Evolutionary conservation across 2,888 invertebrate genomes (phyloP).

Genomic region (Leucophenga montana): DNA sequence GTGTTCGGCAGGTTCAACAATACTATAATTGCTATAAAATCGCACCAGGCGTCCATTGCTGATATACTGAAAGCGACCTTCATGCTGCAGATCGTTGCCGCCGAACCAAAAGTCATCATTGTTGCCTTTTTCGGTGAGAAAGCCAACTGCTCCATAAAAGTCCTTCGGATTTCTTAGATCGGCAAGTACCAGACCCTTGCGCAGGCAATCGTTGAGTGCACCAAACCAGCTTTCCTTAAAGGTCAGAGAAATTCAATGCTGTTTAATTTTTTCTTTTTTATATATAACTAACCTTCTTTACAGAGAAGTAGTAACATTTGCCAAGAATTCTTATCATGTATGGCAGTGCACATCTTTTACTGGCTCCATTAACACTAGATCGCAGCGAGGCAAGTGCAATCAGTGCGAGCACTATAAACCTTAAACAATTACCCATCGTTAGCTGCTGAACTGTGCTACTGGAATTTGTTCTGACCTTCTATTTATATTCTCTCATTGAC

Average conservation of each 20-base stretch:
- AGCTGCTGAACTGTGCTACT: no score
- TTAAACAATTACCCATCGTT: no score
- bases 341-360: conserved; percentile 27
- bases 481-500: no score
- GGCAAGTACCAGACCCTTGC: conserved; percentile 54
- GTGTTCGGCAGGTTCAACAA: conserved; percentile 43
- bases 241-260: no score
- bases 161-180: conserved; percentile 48
- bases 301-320: conserved; percentile 57
- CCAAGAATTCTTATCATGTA: conserved; percentile 55
- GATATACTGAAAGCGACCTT: conserved; percentile 53
- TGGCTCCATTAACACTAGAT: no score
- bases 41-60: conserved; percentile 54
- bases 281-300: conserved; percentile 48
- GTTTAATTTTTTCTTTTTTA: no score
- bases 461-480: no score
- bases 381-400: no score
- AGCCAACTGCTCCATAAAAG: conserved; percentile 46
- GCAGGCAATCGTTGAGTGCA: conserved; percentile 55
- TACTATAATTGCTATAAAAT: conserved; percentile 51
- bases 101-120: conserved; percentile 61
- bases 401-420: no score
- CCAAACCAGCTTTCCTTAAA: conserved; percentile 52
- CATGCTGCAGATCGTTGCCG: conserved; percentile 53
- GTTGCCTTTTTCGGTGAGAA: conserved; percentile 45